Base-by-base conservation (phyloP, 2,113 vertebrate genomes). In the Bombycilla garrulus region DNA sequence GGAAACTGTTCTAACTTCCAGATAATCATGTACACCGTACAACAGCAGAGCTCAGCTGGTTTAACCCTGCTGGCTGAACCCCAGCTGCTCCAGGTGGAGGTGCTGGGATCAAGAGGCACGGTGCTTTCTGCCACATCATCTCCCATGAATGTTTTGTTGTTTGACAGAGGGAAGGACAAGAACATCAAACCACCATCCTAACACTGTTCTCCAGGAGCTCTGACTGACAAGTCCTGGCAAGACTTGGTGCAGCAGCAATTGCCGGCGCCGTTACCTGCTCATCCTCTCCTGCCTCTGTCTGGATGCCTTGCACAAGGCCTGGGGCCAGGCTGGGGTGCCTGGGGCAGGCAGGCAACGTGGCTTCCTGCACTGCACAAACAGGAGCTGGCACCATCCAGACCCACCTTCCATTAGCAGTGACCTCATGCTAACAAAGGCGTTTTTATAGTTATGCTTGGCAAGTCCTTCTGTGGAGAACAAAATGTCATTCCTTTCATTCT, bases 21-120 rank as follows among this genome's bases (percentile, higher is more conserved):
- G 66, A 56, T 56, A 76, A 38, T 22, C 48, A 12, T 0, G 5
- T 5, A 50, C 5, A 17, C 35, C 15, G 7, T 0, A 4, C 15
- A 60, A 5, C 31, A 22, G 5, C 20, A 38, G 40, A 83, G 40
- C 72, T 45, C 28, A 67, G 66, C n/a, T 60, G 36, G 33, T 50
- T n/a, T 45, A 83, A 51, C 62, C 16, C 62, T 31, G 36, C 58
- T 65, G 71, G 42, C 77, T 76, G 28, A 64, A 15, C 8, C 36
- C 24, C 51, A 84, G 61, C 60, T 67, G 10, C 77, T 64, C 31
- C 9, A 82, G 58, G 76, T 1, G 45, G 28, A 38, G 8, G 42
- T 7, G 50, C n/a, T 58, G 47, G 31, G n/a, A 88, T 42, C 42
- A 47, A 42, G 16, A 45, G n/a, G 12, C 14, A 25, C 0, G 1